Percentiles rank a stretch among this genome's conserved stretches.
Conservation (phyloP, 2,797 vertebrate species). For the Acridotheres tristis region DNA sequence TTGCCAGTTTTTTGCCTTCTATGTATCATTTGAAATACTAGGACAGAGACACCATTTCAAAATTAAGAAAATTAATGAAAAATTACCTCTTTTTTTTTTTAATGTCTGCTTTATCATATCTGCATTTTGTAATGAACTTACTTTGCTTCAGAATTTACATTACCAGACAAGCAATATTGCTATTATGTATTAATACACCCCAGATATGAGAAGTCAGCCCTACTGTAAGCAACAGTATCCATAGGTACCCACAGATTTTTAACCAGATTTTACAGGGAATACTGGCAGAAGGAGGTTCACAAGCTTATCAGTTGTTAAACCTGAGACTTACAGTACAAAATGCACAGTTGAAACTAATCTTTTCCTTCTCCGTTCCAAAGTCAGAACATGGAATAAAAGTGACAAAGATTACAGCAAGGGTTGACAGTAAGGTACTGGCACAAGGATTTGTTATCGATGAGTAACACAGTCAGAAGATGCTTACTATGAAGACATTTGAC, state of each 20-base stretch:
- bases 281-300: not conserved
- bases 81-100: not conserved
- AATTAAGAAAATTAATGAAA: not conserved
- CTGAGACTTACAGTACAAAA: not conserved
- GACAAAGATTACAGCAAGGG: not conserved
- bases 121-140: not conserved
- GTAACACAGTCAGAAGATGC: not conserved
- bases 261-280: not conserved
- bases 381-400: not conserved
- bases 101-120: not conserved
- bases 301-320: not conserved
- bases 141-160: not conserved
- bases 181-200: not conserved
- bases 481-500: not conserved
- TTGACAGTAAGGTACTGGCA: not conserved
- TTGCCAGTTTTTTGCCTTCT: not conserved
- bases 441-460: not conserved
- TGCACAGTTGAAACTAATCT: not conserved
- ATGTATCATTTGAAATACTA: not conserved
- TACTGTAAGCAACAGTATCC: not conserved
- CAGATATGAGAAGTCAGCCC: not conserved
- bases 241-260: not conserved
- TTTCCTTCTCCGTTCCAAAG: conserved; percentile 1
- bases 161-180: not conserved
- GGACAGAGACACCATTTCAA: not conserved